phyloP scores from a whole-genome alignment of 2,888 invertebrate genomes.

The Coelinius sp. region DNA sequence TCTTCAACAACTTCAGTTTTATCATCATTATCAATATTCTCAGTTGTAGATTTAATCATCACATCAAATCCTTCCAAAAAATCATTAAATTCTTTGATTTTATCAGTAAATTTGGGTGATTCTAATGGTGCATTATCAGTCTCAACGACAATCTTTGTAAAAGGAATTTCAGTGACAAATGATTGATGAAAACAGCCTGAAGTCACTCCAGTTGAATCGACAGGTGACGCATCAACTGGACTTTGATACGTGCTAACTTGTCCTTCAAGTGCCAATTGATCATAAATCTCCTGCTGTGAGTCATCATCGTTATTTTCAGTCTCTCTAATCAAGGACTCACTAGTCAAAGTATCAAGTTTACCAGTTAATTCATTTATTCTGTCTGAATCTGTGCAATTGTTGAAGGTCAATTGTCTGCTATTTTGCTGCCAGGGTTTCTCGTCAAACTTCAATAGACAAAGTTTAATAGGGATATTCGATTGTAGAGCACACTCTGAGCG shows the following conservation, averaged over 20 bases:
- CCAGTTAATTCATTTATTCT: conserved; percentile 52
- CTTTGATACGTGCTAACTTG: conserved; percentile 47
- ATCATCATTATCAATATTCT: conserved; percentile 35
- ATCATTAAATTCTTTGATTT: conserved; percentile 61
- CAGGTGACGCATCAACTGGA: conserved; percentile 43
- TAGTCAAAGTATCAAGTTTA: conserved; percentile 38
- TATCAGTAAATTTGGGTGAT: conserved; percentile 54
- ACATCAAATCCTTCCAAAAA: conserved; percentile 62
- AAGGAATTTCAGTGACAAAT: conserved; percentile 50
- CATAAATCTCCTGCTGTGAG: conserved; percentile 51
- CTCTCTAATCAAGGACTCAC: conserved; percentile 36
- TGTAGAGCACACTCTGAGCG: conserved; percentile 59
- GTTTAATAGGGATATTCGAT: conserved; percentile 53
- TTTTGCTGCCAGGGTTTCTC: conserved; percentile 60
- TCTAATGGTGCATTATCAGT: conserved; percentile 45
- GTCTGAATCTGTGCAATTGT: conserved; percentile 63
- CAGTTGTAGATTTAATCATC: conserved; percentile 45
- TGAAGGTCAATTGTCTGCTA: conserved; percentile 57
- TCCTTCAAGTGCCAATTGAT: conserved; percentile 57
- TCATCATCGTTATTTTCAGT: conserved; percentile 33
- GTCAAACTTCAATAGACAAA: conserved; percentile 62
- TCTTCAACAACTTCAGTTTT: conserved; percentile 55
- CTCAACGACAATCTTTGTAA: conserved; percentile 48
- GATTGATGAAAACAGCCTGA: conserved; percentile 9
- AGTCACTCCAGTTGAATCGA: conserved; percentile 5